A percentile compares a stretch with the other conserved stretches of the same genome.
These are phyloP conservation scores for Catocala nupta DNA, from an alignment of 2,888 invertebrate genomes.

Conservation along the genomic window DNA sequence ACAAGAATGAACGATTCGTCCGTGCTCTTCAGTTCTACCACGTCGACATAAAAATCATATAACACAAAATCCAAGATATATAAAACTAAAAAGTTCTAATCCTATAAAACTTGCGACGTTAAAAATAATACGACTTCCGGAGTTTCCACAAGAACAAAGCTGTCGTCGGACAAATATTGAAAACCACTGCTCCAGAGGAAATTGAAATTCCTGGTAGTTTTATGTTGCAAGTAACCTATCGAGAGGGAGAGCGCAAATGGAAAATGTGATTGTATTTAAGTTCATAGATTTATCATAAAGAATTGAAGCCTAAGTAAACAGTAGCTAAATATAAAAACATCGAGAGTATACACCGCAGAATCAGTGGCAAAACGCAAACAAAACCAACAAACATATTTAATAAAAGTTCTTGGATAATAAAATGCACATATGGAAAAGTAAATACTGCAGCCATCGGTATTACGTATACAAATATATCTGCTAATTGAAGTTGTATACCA, in stretches of 20 bases:
- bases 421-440: too few relatives aligned
- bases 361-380: too few relatives aligned
- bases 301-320: neutral
- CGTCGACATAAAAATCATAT: neutral
- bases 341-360: neutral
- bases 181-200: slow-evolving; percentile 15
- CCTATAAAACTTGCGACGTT: slow-evolving; percentile 19
- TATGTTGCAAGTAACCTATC: slow-evolving; percentile 10
- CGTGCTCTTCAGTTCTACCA: neutral
- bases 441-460: too few relatives aligned
- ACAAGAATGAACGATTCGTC: too few relatives aligned
- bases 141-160: slow-evolving; percentile 24
- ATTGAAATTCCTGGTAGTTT: slow-evolving; percentile 26
- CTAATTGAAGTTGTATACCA: too few relatives aligned
- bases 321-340: neutral
- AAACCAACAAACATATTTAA: too few relatives aligned
- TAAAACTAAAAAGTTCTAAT: neutral
- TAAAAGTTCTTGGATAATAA: too few relatives aligned
- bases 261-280: slow-evolving; percentile 36
- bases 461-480: too few relatives aligned
- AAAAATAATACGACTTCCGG: slow-evolving; percentile 24
- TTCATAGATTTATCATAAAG: neutral
- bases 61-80: neutral
- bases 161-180: slow-evolving; percentile 30
- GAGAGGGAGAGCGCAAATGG: slow-evolving; percentile 4